phyloP scores from a whole-genome alignment of 2,888 invertebrate species.

The Calameuta idolon region DNA sequence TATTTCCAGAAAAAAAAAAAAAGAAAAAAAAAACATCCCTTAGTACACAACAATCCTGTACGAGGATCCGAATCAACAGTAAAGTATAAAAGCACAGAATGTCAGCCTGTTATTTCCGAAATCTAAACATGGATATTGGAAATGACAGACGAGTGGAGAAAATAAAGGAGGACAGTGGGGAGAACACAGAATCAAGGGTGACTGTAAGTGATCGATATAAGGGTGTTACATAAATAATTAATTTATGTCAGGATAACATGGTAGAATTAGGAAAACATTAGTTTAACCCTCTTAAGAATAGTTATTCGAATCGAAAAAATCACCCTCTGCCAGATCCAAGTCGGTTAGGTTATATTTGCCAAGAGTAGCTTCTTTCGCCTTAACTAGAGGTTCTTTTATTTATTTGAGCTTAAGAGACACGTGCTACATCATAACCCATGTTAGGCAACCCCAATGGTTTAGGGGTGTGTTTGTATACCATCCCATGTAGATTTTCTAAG shows the following conservation, averaged over 20 bases:
- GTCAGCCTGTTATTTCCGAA: neutral
- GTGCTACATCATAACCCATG: neutral
- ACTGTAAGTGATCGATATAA: neutral
- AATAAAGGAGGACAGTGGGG: neutral
- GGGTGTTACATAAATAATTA: neutral
- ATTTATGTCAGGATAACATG: neutral
- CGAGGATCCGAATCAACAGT: neutral
- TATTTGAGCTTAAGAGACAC: neutral
- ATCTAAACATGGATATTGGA: neutral
- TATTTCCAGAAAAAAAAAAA: neutral
- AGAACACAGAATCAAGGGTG: neutral
- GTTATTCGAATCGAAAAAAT: neutral
- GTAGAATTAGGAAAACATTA: neutral
- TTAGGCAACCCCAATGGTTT: neutral
- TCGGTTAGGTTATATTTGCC: neutral
- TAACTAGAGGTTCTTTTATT: neutral
- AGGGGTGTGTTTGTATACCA: neutral
- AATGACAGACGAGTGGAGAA: neutral
- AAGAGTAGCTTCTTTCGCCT: neutral
- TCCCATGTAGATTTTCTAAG: neutral
- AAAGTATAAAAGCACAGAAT: neutral
- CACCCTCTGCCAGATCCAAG: neutral
- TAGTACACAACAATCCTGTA: neutral
- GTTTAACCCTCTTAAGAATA: neutral
- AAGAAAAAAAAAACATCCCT: neutral